These are phyloP conservation scores for Rousettus madagascariensis DNA, from an alignment of 2,797 vertebrate genomes.

Conservation along the genomic window DNA sequence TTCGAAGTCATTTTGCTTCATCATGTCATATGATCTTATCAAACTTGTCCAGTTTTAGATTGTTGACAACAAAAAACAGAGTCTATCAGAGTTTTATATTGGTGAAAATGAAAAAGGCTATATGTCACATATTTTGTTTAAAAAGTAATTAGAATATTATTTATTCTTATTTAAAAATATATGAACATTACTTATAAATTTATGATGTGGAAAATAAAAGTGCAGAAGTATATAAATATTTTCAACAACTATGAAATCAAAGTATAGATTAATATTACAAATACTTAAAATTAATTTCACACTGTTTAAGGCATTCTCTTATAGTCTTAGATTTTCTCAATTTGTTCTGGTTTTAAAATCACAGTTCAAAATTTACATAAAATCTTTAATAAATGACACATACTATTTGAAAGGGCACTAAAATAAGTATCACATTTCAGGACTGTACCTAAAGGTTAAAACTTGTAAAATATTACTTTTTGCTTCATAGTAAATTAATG, in stretches of 20 bases:
- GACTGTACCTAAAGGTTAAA: slow-evolving; percentile 12
- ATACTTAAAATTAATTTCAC: slow-evolving; percentile 36
- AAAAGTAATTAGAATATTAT: not conserved
- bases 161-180: slow-evolving; percentile 39
- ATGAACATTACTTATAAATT: slow-evolving; percentile 17
- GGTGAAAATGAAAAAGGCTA: slow-evolving; percentile 1
- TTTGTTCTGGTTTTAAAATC: slow-evolving; percentile 18
- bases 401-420: not conserved
- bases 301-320: not conserved
- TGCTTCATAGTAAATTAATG: not conserved
- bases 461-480: not conserved
- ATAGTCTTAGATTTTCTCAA: not conserved
- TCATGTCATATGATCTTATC: slow-evolving; percentile 17
- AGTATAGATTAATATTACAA: not conserved
- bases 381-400: slow-evolving; percentile 30
- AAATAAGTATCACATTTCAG: not conserved
- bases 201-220: slow-evolving; percentile 27
- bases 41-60: slow-evolving; percentile 6
- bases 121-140: not conserved
- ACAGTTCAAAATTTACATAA: not conserved
- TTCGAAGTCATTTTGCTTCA: slow-evolving; percentile 57
- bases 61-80: not conserved
- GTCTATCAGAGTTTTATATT: not conserved
- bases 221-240: not conserved
- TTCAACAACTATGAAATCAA: slow-evolving; percentile 36